Percentiles rank a stretch among this genome's conserved stretches.
phyloP scores from a whole-genome alignment of 2,888 invertebrate species.

The Keiferia lycopersicella region DNA sequence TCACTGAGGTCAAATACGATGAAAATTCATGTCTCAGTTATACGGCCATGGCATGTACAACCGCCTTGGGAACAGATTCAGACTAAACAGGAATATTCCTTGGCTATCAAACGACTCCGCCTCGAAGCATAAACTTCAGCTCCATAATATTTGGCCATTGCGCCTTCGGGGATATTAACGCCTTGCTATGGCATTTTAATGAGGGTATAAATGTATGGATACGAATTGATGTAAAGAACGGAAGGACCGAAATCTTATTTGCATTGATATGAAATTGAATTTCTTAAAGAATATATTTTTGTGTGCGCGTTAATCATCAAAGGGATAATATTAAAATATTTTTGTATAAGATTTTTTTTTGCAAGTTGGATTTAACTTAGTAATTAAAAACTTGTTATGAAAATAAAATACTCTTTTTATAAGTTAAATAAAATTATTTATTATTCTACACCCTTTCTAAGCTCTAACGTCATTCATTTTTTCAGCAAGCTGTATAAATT shows the following conservation, averaged over 20 bases:
- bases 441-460: conserved; percentile 28
- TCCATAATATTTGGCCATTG: conserved; percentile 48
- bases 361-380: no score
- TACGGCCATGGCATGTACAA: no score
- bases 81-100: conserved; percentile 8
- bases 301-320: no score
- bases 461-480: conserved; percentile 41
- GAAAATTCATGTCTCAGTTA: no score
- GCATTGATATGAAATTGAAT: conserved; percentile 2
- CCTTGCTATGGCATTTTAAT: conserved; percentile 51
- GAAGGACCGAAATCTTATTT: conserved; percentile 7
- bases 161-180: conserved; percentile 45
- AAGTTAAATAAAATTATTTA: neutral
- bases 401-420: no score
- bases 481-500: conserved; percentile 47
- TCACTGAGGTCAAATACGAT: no score
- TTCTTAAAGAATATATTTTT: neutral
- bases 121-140: conserved; percentile 47
- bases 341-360: no score
- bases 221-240: conserved; percentile 35
- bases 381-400: no score
- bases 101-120: conserved; percentile 41
- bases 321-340: no score
- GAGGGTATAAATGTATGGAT: conserved; percentile 44
- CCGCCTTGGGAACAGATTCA: neutral